Conservation (phyloP, 2,113 vertebrate species). For the Lophotis ruficrista region DNA sequence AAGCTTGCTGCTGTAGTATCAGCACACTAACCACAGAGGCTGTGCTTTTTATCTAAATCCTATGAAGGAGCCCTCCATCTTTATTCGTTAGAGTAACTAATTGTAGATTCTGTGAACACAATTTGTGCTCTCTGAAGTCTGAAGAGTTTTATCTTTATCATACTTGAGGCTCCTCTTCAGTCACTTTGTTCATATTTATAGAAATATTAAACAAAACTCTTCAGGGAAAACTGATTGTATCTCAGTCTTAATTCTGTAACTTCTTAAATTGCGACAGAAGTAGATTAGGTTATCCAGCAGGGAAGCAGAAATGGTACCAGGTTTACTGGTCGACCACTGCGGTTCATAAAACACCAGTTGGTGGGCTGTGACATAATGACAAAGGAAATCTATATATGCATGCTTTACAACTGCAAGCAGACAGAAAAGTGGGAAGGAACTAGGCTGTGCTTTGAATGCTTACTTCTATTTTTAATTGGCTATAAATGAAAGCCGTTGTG, state of each 20-base stretch:
- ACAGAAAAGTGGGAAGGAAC: not conserved
- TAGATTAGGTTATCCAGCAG: not conserved
- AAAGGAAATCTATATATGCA: not conserved
- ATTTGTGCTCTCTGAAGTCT: not conserved
- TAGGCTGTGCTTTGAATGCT: not conserved
- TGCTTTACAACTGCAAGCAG: not conserved
- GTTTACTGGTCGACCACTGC: not conserved
- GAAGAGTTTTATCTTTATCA: not conserved
- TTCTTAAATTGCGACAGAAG: not conserved
- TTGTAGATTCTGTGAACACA: not conserved
- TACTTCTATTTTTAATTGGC: constrained; percentile 37
- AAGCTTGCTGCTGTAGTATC: not conserved
- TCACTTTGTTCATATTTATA: not conserved
- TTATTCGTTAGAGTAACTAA: not conserved
- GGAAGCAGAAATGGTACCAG: constrained; percentile 14
- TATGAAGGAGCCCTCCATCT: not conserved
- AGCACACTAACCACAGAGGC: not conserved
- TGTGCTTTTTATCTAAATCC: not conserved
- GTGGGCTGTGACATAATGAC: not conserved
- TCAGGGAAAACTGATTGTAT: not conserved
- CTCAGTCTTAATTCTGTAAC: not conserved
- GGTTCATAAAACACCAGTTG: not conserved
- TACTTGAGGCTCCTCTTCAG: not conserved
- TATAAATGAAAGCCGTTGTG: not conserved
- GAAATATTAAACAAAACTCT: not conserved